Conservation (phyloP, 2,888 invertebrate species). For the Brachyptera risi region DNA sequence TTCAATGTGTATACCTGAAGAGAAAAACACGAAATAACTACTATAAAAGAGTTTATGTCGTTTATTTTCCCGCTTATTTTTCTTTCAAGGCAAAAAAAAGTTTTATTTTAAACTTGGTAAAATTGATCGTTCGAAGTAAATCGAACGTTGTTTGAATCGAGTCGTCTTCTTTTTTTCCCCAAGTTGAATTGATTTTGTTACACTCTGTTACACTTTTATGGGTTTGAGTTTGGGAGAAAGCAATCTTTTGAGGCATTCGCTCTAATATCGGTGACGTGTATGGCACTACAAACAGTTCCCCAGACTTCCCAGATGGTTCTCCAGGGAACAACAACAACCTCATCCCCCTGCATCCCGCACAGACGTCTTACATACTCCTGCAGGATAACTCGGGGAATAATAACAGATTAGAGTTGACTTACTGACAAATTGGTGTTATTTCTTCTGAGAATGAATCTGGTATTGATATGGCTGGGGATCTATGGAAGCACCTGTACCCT, state of each 20-base stretch:
- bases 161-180: background rate
- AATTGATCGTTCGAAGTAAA: slow-evolving; percentile 30
- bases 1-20: too few species aligned
- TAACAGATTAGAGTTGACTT: too few species aligned
- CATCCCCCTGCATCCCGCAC: too few species aligned
- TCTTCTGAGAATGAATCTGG: too few species aligned
- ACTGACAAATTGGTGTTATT: too few species aligned
- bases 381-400: too few species aligned
- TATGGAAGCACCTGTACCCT: too few species aligned
- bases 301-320: slow-evolving; percentile 23
- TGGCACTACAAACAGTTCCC: slow-evolving; percentile 21
- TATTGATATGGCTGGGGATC: too few species aligned
- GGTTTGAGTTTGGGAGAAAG: slow-evolving; percentile 25
- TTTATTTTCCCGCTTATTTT: background rate
- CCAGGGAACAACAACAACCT: slow-evolving; percentile 18
- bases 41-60: background rate
- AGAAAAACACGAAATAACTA: background rate
- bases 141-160: slow-evolving; percentile 16
- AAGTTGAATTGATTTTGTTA: slow-evolving; percentile 27
- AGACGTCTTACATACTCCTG: too few species aligned
- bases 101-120: slow-evolving; percentile 28
- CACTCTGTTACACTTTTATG: slow-evolving; percentile 25
- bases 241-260: too few species aligned
- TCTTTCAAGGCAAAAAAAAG: background rate
- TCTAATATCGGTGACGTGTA: slow-evolving; percentile 28